phyloP scores from a whole-genome alignment of 2,888 invertebrate species.

The Spisula solida region DNA sequence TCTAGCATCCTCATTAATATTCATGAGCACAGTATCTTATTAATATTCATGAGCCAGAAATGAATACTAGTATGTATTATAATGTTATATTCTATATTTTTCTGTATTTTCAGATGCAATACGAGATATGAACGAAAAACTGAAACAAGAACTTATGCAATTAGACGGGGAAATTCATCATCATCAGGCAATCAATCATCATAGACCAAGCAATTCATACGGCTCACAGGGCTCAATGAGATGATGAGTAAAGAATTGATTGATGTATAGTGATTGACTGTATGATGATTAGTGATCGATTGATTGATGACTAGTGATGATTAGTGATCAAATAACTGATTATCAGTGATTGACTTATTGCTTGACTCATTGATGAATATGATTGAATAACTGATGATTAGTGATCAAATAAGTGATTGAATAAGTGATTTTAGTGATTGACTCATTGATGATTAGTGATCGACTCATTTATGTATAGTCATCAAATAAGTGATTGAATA shows the following conservation, averaged over 20 bases:
- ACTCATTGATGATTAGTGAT: background rate
- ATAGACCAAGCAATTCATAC: constrained; percentile 53
- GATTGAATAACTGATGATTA: background rate
- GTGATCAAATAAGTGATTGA: background rate
- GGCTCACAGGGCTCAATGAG: constrained; percentile 75
- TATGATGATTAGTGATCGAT: background rate
- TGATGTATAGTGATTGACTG: constrained; percentile 31
- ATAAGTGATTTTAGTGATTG: background rate
- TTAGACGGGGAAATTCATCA: constrained; percentile 84
- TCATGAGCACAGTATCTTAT: background rate
- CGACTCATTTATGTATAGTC: too few relatives aligned
- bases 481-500: background rate
- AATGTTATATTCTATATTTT: constrained; percentile 10
- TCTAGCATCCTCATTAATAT: constrained; percentile 9
- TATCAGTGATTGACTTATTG: background rate
- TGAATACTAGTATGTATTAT: background rate
- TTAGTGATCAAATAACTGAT: background rate
- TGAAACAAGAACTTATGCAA: constrained; percentile 82
- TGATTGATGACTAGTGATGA: background rate
- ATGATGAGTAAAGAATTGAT: constrained; percentile 53
- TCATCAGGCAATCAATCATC: constrained; percentile 72
- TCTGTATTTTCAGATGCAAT: constrained; percentile 78
- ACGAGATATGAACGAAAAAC: constrained; percentile 82
- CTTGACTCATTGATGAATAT: background rate
- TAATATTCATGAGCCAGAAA: constrained; percentile 9